Conservation (phyloP, 2,888 invertebrate species). For the Dryobota labecula region DNA sequence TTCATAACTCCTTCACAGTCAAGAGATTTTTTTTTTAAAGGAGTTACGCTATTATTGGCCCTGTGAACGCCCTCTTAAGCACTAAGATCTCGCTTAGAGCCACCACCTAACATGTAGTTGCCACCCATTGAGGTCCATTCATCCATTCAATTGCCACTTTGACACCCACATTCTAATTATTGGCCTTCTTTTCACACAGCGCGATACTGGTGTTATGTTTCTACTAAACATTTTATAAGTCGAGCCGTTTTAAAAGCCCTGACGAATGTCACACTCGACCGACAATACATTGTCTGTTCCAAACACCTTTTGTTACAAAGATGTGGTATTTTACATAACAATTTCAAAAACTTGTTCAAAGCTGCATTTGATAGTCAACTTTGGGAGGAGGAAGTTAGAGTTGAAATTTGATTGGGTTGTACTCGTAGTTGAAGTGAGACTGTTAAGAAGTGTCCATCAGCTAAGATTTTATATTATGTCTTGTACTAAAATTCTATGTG, state of each 20-base stretch:
- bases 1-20: no score
- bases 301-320: slow-evolving; percentile 57
- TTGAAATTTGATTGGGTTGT: slow-evolving; percentile 16
- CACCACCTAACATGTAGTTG: neutral
- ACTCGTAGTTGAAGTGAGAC: neutral
- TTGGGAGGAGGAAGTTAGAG: rapidly evolving
- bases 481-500: slow-evolving; percentile 4
- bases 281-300: slow-evolving; percentile 48
- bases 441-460: neutral
- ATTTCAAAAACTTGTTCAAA: slow-evolving; percentile 39
- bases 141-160: slow-evolving; percentile 13
- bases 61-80: no score
- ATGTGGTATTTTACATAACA: slow-evolving; percentile 71
- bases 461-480: slow-evolving; percentile 17
- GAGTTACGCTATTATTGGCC: no score
- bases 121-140: slow-evolving; percentile 9
- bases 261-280: slow-evolving; percentile 70
- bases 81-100: neutral
- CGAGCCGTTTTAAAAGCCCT: slow-evolving; percentile 66
- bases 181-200: slow-evolving; percentile 23
- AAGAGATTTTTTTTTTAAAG: no score
- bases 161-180: slow-evolving; percentile 50
- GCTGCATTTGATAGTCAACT: slow-evolving; percentile 1
- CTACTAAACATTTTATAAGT: slow-evolving; percentile 51
- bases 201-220: slow-evolving; percentile 5